Conservation (phyloP, 2,797 vertebrate species). For the Momotus momota region DNA sequence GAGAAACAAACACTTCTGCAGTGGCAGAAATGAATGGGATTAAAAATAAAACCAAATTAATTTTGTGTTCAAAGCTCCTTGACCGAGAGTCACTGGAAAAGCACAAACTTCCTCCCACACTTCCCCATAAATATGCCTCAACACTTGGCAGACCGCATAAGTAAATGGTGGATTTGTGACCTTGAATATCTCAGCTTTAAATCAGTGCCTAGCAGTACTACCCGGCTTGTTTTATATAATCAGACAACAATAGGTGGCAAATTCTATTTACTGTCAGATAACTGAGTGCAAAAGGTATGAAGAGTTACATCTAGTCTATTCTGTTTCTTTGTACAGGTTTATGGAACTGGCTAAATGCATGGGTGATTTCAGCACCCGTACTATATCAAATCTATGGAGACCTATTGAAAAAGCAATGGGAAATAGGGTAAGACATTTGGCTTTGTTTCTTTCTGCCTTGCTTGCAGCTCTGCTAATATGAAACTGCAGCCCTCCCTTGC, state of each 20-base stretch:
- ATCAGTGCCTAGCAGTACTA: conserved; percentile 35
- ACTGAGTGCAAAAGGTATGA: conserved; percentile 12
- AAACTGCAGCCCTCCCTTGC: neutral
- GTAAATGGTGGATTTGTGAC: conserved; percentile 41
- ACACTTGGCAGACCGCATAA: neutral
- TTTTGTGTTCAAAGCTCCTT: conserved; percentile 27
- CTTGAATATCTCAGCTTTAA: conserved; percentile 52
- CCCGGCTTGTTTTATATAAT: neutral
- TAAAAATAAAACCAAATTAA: conserved; percentile 33
- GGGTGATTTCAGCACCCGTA: neutral
- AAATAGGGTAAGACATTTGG: neutral
- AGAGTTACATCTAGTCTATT: conserved; percentile 19
- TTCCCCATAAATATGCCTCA: conserved; percentile 48
- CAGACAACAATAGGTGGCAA: conserved; percentile 54
- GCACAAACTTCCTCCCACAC: conserved; percentile 20
- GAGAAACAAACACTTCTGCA: conserved; percentile 9
- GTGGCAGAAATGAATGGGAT: conserved; percentile 5
- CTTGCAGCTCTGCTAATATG: neutral
- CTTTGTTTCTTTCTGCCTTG: neutral
- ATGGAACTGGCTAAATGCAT: neutral
- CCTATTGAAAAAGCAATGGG: neutral
- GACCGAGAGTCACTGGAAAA: neutral
- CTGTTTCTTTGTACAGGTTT: neutral
- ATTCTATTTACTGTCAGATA: conserved; percentile 38
- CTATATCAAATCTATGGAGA: neutral